A percentile compares a stretch with the other conserved stretches of the same genome.
Evolutionary conservation across 2,888 invertebrate species (phyloP).

Genomic region (Arrhopalites spinosus): DNA sequence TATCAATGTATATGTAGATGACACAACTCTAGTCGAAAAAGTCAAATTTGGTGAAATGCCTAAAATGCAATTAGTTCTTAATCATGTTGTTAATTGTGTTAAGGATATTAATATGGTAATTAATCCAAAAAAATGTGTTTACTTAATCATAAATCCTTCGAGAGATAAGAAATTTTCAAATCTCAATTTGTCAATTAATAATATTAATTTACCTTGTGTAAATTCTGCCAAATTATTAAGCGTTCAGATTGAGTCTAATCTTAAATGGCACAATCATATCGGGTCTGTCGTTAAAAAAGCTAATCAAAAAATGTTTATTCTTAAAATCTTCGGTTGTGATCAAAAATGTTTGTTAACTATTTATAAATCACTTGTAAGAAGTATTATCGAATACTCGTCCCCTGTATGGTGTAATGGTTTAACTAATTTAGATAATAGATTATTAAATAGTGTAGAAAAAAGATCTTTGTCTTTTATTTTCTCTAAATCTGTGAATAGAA

Average conservation of each 20-base stretch:
- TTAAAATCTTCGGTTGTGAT: neutral
- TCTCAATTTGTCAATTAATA: neutral
- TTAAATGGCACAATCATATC: slow-evolving; percentile 1
- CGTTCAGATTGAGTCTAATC: neutral
- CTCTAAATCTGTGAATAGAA: neutral
- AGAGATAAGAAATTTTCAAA: neutral
- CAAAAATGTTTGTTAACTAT: neutral
- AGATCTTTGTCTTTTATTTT: neutral
- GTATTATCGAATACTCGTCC: neutral
- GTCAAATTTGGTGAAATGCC: neutral
- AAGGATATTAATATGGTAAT: neutral
- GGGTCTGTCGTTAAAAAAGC: neutral
- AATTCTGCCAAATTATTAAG: neutral
- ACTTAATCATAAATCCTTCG: neutral
- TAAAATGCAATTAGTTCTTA: neutral
- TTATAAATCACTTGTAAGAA: neutral
- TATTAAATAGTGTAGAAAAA: slow-evolving; percentile 1
- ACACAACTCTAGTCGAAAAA: neutral
- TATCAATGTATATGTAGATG: neutral
- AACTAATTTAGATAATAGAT: neutral
- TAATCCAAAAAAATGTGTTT: neutral
- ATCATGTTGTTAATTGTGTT: neutral
- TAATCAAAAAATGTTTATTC: neutral
- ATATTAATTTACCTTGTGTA: neutral
- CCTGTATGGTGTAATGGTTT: neutral